A percentile compares a stretch with the other conserved stretches of the same genome.
Evolutionary conservation across 2,113 vertebrate species (phyloP).

Genomic region (Naja naja): DNA sequence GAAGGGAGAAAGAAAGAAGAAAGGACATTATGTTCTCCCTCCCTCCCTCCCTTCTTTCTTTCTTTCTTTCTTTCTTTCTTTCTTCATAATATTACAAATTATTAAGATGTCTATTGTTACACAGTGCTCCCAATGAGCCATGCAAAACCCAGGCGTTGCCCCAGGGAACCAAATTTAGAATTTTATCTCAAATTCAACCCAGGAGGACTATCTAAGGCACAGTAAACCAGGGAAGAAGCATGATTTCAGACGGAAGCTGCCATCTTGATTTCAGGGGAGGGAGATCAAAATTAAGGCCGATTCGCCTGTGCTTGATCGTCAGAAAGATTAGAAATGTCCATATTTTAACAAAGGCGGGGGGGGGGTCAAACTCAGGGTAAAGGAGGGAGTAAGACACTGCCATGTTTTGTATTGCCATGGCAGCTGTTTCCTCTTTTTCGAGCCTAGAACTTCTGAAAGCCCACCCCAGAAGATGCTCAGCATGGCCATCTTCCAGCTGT

Average conservation of each 20-base stretch:
- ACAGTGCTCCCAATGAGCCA: not conserved
- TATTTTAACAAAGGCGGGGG: not conserved
- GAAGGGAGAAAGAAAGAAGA: no score
- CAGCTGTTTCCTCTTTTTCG: not conserved
- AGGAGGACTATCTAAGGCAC: not conserved
- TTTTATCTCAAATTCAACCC: not conserved
- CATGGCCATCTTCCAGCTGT: conserved; percentile 77
- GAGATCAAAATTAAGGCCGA: not conserved
- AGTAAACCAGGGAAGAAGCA: no score
- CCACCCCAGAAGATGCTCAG: conserved; percentile 78
- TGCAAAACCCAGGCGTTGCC: not conserved
- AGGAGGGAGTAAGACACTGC: not conserved
- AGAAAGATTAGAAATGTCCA: not conserved
- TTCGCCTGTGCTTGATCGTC: not conserved
- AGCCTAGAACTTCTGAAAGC: conserved; percentile 69
- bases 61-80: not conserved
- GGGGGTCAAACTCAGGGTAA: not conserved
- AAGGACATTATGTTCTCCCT: no score
- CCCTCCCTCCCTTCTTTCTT: no score
- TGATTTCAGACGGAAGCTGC: not conserved
- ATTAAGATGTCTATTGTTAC: not conserved
- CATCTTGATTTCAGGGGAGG: not conserved
- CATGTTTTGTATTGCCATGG: conserved; percentile 13
- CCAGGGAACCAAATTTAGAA: not conserved
- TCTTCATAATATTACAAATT: not conserved